Conservation (phyloP, 1,140 invertebrate species). For the Lordiphosa stackelbergi region DNA sequence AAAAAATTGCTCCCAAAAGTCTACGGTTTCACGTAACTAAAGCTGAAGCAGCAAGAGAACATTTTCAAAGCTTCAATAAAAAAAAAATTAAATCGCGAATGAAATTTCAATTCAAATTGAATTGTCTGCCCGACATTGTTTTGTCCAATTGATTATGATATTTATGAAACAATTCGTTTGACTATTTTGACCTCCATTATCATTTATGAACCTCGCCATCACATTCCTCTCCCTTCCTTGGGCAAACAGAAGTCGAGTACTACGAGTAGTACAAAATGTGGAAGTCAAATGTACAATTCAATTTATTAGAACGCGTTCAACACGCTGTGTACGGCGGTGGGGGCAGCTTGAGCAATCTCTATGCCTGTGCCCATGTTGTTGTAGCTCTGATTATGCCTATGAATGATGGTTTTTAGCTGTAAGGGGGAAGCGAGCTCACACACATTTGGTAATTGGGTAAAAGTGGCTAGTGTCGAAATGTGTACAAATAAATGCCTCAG, state of each 20-base stretch:
- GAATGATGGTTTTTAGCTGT: constrained; percentile 29
- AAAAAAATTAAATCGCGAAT: constrained; percentile 20
- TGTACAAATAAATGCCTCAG: constrained; percentile 16
- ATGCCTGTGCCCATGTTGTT: constrained; percentile 41
- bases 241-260: no score
- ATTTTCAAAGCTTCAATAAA: constrained; percentile 9
- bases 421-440: background rate
- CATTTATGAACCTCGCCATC: constrained; percentile 54
- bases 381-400: constrained; percentile 32
- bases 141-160: constrained; percentile 68
- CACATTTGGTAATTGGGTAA: constrained; percentile 54
- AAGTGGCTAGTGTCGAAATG: constrained; percentile 56
- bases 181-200: constrained; percentile 74
- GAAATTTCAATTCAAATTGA: constrained; percentile 48
- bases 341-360: constrained; percentile 47
- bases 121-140: constrained; percentile 29
- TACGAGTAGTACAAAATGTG: constrained; percentile 7
- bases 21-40: constrained; percentile 56
- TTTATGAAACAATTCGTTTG: constrained; percentile 70
- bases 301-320: constrained; percentile 71
- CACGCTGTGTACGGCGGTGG: constrained; percentile 15
- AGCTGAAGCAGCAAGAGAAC: constrained; percentile 23
- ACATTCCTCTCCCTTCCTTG: constrained; percentile 2
- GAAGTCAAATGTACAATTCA: constrained; percentile 74
- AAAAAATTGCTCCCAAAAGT: constrained; percentile 23